Evolutionary conservation across 2,888 invertebrate genomes (phyloP).

Genomic region (Campaea margaritaria): DNA sequence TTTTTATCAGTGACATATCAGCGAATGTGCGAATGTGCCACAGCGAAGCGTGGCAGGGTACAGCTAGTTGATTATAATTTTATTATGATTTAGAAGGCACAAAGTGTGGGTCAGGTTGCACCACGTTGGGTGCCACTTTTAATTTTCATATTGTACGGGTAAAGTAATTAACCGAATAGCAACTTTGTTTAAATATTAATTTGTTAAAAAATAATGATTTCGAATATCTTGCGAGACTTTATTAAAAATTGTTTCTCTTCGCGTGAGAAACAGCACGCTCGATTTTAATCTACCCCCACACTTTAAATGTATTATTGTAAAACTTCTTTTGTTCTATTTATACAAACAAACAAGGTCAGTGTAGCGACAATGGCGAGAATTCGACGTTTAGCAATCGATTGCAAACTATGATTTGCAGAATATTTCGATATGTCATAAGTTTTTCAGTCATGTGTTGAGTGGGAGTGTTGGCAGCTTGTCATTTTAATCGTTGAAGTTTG

Average conservation of each 20-base stretch:
- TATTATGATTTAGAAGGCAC: no score
- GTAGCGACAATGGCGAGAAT: conserved; percentile 27
- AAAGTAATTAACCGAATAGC: no score
- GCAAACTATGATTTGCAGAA: conserved; percentile 34
- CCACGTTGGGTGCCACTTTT: conserved; percentile 14
- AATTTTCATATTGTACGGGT: no score
- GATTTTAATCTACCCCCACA: conserved; percentile 43
- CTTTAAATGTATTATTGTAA: conserved; percentile 44
- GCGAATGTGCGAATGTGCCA: no score
- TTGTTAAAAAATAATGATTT: no score
- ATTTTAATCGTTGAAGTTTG: not conserved
- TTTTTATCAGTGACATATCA: no score
- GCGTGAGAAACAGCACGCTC: conserved; percentile 46
- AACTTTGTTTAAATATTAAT: no score
- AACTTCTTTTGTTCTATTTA: conserved; percentile 39
- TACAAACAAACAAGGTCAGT: conserved; percentile 37
- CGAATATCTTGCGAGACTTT: no score
- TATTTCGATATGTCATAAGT: conserved; percentile 20
- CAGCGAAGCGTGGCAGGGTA: no score
- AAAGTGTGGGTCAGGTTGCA: no score
- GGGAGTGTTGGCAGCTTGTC: not conserved
- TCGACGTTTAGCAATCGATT: conserved; percentile 29
- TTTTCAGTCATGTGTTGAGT: conserved; percentile 20
- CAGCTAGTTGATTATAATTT: no score
- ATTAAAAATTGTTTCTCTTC: conserved; percentile 27